These are phyloP conservation scores for Falco cherrug DNA, from an alignment of 2,797 vertebrate species.

Conservation along the genomic window DNA sequence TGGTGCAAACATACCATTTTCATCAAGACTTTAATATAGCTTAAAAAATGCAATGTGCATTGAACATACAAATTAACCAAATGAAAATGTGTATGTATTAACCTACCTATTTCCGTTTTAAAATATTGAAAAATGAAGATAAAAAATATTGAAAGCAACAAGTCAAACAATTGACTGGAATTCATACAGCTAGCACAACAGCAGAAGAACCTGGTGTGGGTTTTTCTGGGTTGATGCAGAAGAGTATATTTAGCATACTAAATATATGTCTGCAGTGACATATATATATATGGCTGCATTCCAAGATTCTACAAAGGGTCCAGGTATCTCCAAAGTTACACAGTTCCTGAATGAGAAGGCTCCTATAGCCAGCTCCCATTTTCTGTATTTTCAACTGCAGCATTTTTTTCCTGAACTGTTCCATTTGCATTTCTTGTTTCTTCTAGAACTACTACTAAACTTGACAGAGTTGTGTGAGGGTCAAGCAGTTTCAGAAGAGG, in stretches of 20 bases:
- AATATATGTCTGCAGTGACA: neutral
- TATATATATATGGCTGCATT: neutral
- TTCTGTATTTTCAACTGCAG: neutral
- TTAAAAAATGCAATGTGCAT: neutral
- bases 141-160: neutral
- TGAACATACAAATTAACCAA: neutral
- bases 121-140: neutral
- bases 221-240: neutral
- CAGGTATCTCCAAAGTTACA: neutral
- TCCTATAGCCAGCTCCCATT: neutral
- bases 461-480: constrained; percentile 79
- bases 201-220: neutral
- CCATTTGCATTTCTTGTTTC: neutral
- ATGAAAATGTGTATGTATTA: neutral
- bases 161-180: neutral
- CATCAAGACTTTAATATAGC: neutral
- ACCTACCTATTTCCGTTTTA: neutral
- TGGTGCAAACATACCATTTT: neutral
- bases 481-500: constrained; percentile 84
- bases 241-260: neutral
- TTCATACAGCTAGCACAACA: neutral
- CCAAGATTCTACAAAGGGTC: neutral
- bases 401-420: neutral
- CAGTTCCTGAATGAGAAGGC: neutral
- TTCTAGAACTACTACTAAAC: constrained; percentile 71